Conservation (phyloP, 2,797 vertebrate genomes). For the Cirrhinus molitorella region DNA sequence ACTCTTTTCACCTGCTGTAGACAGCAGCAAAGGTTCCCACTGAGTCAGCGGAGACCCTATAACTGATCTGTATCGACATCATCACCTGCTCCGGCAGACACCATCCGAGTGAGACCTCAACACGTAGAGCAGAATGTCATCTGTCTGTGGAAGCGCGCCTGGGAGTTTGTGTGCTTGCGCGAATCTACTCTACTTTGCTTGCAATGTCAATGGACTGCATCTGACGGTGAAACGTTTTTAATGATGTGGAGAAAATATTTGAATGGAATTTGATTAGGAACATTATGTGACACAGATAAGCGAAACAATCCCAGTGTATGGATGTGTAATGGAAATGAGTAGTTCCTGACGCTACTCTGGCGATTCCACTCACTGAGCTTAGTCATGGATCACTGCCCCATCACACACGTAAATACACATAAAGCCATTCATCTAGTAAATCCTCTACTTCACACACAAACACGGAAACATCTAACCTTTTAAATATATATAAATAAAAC, state of each 20-base stretch:
- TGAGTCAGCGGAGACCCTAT: conserved; percentile 43
- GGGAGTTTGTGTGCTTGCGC: not conserved
- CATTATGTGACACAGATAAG: not conserved
- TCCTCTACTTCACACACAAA: conserved; percentile 13
- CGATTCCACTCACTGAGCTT: conserved; percentile 37
- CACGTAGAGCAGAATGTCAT: conserved; percentile 39
- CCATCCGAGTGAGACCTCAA: conserved; percentile 33
- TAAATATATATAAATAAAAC: not conserved
- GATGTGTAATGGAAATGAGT: conserved; percentile 38
- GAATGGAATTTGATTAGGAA: conserved; percentile 4
- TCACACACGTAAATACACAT: conserved; percentile 21
- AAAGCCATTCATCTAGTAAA: conserved; percentile 6
- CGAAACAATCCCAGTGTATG: conserved; percentile 7
- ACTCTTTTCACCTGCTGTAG: conserved; percentile 41
- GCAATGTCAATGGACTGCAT: not conserved
- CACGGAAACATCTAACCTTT: conserved; percentile 23
- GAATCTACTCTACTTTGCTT: not conserved
- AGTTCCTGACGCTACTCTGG: conserved; percentile 19
- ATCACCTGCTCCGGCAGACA: conserved; percentile 34
- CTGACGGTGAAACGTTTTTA: not conserved
- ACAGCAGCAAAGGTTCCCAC: conserved; percentile 50
- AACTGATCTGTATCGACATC: conserved; percentile 50
- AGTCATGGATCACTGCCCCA: conserved; percentile 48
- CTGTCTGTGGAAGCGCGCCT: not conserved
- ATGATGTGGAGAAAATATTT: not conserved